phyloP scores from a whole-genome alignment of 2,888 invertebrate species.

The Pandemis corylana region DNA sequence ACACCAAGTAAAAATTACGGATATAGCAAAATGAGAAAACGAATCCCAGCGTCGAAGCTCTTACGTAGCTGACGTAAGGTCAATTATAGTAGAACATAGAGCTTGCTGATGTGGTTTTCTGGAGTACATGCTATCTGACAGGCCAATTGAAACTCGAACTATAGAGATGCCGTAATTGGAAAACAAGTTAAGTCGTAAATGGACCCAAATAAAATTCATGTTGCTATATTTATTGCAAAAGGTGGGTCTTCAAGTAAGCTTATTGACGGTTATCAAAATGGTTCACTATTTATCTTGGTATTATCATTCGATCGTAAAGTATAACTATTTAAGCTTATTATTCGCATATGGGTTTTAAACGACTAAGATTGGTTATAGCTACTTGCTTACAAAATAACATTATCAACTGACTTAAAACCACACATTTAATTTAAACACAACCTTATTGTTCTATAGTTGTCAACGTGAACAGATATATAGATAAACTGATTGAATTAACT shows the following conservation, averaged over 20 bases:
- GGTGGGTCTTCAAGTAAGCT: too few relatives aligned
- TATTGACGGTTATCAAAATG: too few relatives aligned
- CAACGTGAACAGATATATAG: neutral
- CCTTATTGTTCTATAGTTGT: neutral
- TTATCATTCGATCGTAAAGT: too few relatives aligned
- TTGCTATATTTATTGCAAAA: too few relatives aligned
- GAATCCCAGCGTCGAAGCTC: neutral
- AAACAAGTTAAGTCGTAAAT: neutral
- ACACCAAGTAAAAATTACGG: conserved; percentile 10
- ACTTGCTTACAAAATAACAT: neutral
- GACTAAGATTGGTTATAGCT: neutral
- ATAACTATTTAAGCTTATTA: too few relatives aligned
- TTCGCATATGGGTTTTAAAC: too few relatives aligned
- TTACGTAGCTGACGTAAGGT: neutral
- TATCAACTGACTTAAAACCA: neutral
- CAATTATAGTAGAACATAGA: neutral
- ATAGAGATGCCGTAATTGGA: neutral
- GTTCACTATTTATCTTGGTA: too few relatives aligned
- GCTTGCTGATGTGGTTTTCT: neutral
- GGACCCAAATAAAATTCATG: too few relatives aligned
- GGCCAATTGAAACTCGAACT: conserved; percentile 1
- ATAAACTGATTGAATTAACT: neutral
- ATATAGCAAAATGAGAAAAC: neutral
- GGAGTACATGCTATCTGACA: neutral
- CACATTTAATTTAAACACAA: neutral